Base-by-base conservation (phyloP, 2,888 invertebrate genomes). In the Cheilosia pagana region DNA sequence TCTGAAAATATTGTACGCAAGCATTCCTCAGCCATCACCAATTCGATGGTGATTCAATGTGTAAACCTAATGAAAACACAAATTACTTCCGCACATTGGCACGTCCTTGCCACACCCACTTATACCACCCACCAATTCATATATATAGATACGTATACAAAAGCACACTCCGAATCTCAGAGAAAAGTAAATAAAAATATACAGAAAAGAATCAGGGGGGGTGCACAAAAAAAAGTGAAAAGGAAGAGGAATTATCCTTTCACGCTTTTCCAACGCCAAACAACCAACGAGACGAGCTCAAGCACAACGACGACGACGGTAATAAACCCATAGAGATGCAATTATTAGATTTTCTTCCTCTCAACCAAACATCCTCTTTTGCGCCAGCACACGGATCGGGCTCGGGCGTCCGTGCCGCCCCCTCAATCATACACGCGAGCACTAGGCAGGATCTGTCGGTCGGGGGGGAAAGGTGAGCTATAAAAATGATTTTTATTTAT, bases 81-180 rank as follows among this genome's bases (percentile, higher is more conserved):
- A 90, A 90, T 90, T 90, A 89, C 89, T 89, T 89, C 89, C 90
- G 89, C 89, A 89, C 88, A 89, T 89, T 89, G 90, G 88, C 90
- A 90, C 89, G 89, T 89, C 88, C 87, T 87, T 72, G 75, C 74
- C 72, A 87, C 74, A 77, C 81, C 67, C 79, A 79, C 75, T 25
- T 43, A 16, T 31, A 12, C 67, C 43, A 41, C 63, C 35, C 57
- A 60, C 28, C 43, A 41, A 72, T 72, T 16, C 63, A 8, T 57
- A 55, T 8, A 28, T 28, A 4, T 12, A 72, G 35, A 55, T 8
- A n/a, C n/a, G 10, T 35, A 75, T 48, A 74, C 52, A 65, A 60
- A 50, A 48, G 52, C 59, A 70, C 41, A 68, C 52, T 71, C 63
- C 12, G 59, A 74, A 76, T 74, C 79, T 79, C 63, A 35, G 79